Evolutionary conservation across 1,140 invertebrate species (phyloP), one percentile per base, ranked within the genome.

Genomic region (Zaprionus lachaisei): DNA sequence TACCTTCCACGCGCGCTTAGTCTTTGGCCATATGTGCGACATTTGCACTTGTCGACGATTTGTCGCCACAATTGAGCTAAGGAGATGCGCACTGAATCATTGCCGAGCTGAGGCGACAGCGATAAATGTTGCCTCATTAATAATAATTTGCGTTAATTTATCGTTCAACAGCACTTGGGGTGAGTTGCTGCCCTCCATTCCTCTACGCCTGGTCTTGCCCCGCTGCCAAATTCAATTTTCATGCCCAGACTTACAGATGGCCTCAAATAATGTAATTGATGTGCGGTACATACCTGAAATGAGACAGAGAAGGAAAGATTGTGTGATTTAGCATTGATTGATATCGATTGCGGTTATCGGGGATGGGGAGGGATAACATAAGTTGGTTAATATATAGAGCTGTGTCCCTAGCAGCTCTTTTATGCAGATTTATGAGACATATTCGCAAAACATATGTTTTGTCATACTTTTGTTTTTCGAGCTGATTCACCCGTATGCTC

Each of bases 121-220:
- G 81, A 89, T 80, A 77, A 90, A 89, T 89, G 84, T 81, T 75
- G 72, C 44, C 68, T 80, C 85, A 85, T 89, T 89, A 90, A 89
- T 89, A 89, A 90, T 89, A 89, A 89, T 89, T 89, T 89, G 76
- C 81, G 81, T 87, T 85, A 89, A 89, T 89, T 89, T 89, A 89
- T 89, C 79, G 85, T 79, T 44, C 60, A 70, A 77, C 72, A 90
- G 41, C 72, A 80, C 31, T 34, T 34, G 31, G 63, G 75, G 79
- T 22, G 55, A 67, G 63, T 65, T 80, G 66, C 66, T 55, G 22
- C 9, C 22, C 26, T 14, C 1, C 56, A 37, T 37, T 47, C 26
- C 62, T 66, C 34, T 55, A 28, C 34, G 7, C 22, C 47, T 66
- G 24, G 15, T 15, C 24, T 28, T 44, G 38, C 26, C 26, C 14